phyloP scores from a whole-genome alignment of 1,140 invertebrate genomes.

The Globodera ellingtonae region DNA sequence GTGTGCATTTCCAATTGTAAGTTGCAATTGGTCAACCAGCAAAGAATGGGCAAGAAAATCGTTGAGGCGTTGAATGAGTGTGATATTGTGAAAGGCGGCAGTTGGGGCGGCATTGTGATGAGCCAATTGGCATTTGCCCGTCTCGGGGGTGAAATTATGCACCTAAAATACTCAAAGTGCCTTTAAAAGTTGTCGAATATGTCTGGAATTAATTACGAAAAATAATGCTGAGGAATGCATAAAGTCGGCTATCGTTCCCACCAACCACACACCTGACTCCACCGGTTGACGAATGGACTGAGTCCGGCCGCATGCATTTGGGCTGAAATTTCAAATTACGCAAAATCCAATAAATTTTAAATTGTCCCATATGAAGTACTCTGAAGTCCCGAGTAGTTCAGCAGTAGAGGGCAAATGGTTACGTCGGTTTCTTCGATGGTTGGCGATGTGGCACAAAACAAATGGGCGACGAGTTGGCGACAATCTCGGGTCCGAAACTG shows the following conservation, averaged over 20 bases:
- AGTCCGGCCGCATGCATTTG: conserved; percentile 42
- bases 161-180: conserved; percentile 20
- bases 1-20: conserved; percentile 14
- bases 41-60: conserved; percentile 26
- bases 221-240: no score
- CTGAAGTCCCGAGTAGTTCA: conserved; percentile 43
- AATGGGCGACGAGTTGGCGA: conserved; percentile 27
- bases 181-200: not conserved
- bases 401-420: conserved; percentile 35
- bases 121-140: conserved; percentile 22
- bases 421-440: conserved; percentile 52
- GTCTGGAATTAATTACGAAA: not conserved
- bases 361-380: conserved; percentile 5
- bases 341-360: not conserved
- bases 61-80: conserved; percentile 17
- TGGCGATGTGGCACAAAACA: conserved; percentile 50
- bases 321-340: conserved; percentile 30
- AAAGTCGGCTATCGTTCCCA: not conserved
- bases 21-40: conserved; percentile 1
- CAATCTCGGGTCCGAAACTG: conserved; percentile 54
- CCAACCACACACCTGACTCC: conserved; percentile 22
- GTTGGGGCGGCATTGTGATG: not conserved
- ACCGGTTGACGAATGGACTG: conserved; percentile 46
- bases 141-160: conserved; percentile 49
- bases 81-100: conserved; percentile 37